Evolutionary conservation across 2,113 vertebrate species (phyloP).

Genomic region (Lates calcarifer): DNA sequence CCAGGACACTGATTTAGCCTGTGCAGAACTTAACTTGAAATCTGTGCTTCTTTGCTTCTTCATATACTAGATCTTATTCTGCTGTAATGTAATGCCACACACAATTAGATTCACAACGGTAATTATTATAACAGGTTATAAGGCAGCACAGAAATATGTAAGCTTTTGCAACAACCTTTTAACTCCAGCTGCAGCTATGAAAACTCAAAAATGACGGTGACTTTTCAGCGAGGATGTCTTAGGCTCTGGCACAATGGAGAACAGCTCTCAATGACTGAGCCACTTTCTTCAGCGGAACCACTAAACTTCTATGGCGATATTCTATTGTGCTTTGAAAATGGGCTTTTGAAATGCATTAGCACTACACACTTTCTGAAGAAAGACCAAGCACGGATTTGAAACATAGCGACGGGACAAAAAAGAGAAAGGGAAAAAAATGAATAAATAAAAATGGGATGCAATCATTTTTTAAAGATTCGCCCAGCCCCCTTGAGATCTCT

Average conservation of each 20-base stretch:
- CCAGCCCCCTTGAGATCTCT: constrained; percentile 71
- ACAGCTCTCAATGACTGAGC: constrained; percentile 75
- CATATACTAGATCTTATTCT: constrained; percentile 25
- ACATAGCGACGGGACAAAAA: constrained; percentile 71
- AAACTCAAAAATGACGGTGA: constrained; percentile 66
- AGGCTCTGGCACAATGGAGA: constrained; percentile 64
- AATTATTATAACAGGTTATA: constrained; percentile 67
- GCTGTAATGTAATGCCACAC: not conserved
- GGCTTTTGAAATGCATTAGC: constrained; percentile 84
- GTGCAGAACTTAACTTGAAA: constrained; percentile 35
- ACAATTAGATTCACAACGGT: constrained; percentile 60
- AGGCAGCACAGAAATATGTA: constrained; percentile 61
- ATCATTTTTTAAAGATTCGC: constrained; percentile 71
- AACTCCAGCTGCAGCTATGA: constrained; percentile 58
- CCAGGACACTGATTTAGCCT: constrained; percentile 19
- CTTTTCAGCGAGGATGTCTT: constrained; percentile 65
- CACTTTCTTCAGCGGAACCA: constrained; percentile 76
- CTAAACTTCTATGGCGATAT: constrained; percentile 82
- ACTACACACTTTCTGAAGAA: constrained; percentile 83
- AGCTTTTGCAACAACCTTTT: constrained; percentile 71
- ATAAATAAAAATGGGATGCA: constrained; percentile 78
- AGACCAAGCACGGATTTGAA: constrained; percentile 82
- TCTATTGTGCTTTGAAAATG: constrained; percentile 82
- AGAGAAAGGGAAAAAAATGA: constrained; percentile 53
- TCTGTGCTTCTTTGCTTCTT: constrained; percentile 10